Conservation (phyloP, 2,113 vertebrate genomes). For the Erythrolamprus reginae region DNA sequence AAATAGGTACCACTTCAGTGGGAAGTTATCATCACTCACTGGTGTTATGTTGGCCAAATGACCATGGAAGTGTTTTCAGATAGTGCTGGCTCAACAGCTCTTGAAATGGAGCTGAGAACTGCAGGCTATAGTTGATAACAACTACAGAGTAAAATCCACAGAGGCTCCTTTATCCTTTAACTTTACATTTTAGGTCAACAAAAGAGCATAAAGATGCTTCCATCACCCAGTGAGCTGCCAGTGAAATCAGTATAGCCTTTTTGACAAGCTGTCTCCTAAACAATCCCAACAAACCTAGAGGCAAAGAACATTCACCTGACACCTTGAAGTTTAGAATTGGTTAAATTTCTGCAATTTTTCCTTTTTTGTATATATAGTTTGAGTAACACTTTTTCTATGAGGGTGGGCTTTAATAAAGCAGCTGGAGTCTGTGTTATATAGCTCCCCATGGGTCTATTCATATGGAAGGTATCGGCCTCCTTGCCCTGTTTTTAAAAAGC, state of each 20-base stretch:
- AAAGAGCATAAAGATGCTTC: background rate
- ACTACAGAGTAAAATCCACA: background rate
- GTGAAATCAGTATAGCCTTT: background rate
- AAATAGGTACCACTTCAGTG: background rate
- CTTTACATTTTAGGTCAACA: background rate
- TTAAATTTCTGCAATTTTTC: constrained; percentile 30
- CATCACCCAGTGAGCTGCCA: background rate
- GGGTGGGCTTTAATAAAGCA: background rate
- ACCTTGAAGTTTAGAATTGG: constrained; percentile 14
- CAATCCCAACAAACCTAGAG: background rate
- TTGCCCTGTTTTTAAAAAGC: background rate
- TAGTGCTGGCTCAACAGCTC: background rate
- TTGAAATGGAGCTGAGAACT: background rate
- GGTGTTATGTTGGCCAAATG: background rate
- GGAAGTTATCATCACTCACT: background rate
- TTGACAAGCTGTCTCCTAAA: background rate
- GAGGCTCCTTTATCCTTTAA: background rate
- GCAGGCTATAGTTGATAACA: background rate
- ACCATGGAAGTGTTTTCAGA: background rate
- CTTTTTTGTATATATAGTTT: background rate
- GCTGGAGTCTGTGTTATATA: background rate
- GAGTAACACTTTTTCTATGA: background rate
- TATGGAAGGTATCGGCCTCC: background rate
- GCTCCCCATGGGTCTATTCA: background rate
- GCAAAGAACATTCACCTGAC: background rate